Evolutionary conservation across 1,140 invertebrate species (phyloP).

Genomic region (Brachionus angularis): DNA sequence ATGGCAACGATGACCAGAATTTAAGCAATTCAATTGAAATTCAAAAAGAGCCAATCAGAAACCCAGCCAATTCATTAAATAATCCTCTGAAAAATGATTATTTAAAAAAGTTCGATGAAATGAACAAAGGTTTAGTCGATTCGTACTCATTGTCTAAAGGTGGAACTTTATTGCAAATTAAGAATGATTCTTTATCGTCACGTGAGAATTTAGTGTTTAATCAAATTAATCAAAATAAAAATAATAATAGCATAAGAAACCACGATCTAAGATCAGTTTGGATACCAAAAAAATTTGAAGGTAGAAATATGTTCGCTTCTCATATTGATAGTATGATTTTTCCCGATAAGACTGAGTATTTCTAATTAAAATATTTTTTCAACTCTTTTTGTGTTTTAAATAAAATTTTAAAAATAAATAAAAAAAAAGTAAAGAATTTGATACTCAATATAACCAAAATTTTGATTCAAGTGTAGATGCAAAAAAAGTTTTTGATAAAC

Average conservation of each 20-base stretch:
- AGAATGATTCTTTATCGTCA: no score
- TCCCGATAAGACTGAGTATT: constrained; percentile 26
- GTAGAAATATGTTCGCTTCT: constrained; percentile 36
- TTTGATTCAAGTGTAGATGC: neutral
- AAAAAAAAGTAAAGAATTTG: neutral
- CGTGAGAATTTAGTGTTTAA: neutral
- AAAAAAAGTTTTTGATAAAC: constrained; percentile 17
- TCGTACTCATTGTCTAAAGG: constrained; percentile 27
- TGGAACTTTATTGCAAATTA: neutral
- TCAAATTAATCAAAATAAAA: neutral
- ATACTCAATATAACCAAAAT: neutral
- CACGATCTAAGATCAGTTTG: constrained; percentile 42
- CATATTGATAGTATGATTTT: constrained; percentile 43
- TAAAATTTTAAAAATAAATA: neutral
- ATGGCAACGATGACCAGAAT: constrained; percentile 3
- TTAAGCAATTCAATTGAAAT: neutral
- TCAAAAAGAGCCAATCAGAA: neutral
- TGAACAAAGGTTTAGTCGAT: constrained; percentile 38
- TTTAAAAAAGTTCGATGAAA: constrained; percentile 25
- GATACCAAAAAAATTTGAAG: constrained; percentile 40
- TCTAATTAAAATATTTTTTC: no score
- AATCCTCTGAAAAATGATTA: neutral
- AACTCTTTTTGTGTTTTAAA: neutral
- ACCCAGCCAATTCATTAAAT: neutral
- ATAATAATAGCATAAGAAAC: neutral